Evolutionary conservation across 2,888 invertebrate species (phyloP).

Genomic region (Lithodes maja): DNA sequence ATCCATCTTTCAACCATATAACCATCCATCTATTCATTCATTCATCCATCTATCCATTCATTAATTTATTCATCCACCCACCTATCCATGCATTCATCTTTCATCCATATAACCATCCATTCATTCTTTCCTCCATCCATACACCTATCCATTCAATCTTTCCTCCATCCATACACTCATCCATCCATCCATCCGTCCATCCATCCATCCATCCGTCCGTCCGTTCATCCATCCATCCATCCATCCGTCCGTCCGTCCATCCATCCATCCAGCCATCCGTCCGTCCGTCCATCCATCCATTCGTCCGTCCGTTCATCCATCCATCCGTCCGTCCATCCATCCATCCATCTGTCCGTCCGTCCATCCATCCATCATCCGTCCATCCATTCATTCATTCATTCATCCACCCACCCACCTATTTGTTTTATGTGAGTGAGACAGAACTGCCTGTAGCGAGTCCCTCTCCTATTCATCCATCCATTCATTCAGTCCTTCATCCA

Average conservation of each 20-base stretch:
- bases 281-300: too few relatives aligned
- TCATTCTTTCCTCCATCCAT: neutral
- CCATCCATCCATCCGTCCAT: neutral
- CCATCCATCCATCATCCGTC: too few relatives aligned
- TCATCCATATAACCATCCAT: neutral
- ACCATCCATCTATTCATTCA: neutral
- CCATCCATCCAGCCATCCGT: too few relatives aligned
- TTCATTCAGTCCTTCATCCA: neutral
- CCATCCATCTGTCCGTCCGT: too few relatives aligned
- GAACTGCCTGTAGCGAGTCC: neutral
- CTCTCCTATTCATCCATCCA: neutral
- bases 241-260: too few relatives aligned
- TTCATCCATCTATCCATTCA: neutral
- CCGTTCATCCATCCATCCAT: too few relatives aligned
- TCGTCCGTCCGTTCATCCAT: too few relatives aligned
- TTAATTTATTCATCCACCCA: neutral
- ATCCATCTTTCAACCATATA: neutral
- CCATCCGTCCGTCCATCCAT: neutral
- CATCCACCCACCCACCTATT: too few relatives aligned
- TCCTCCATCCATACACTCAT: constrained; percentile 1
- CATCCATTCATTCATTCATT: too few relatives aligned
- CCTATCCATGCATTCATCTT: neutral
- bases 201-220: too few relatives aligned
- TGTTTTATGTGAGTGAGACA: too few relatives aligned
- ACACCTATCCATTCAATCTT: neutral